Evolutionary conservation across 2,113 vertebrate genomes (phyloP).

Genomic region (Oryzias woworae): DNA sequence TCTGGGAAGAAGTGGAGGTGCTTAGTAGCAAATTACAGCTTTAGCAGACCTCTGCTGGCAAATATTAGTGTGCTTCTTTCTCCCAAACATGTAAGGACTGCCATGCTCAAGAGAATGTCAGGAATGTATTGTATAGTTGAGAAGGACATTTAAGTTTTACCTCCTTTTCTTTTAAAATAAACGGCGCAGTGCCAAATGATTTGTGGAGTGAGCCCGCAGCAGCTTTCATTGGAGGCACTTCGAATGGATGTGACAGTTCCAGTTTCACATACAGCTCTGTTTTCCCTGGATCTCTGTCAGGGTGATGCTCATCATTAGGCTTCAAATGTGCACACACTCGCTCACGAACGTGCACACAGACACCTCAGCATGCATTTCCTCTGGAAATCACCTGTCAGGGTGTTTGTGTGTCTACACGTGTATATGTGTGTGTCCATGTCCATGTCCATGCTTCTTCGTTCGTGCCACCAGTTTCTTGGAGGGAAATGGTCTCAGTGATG

Average conservation of each 20-base stretch:
- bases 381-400: slow-evolving; percentile 49
- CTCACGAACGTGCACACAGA: slow-evolving; percentile 19
- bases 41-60: slow-evolving; percentile 57
- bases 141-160: slow-evolving; percentile 47
- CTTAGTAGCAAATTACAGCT: slow-evolving; percentile 53
- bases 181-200: slow-evolving; percentile 57
- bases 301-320: slow-evolving; percentile 65
- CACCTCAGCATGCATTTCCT: slow-evolving; percentile 21
- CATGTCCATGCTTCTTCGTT: slow-evolving; percentile 51
- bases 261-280: slow-evolving; percentile 68
- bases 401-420: slow-evolving; percentile 23
- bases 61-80: slow-evolving; percentile 39
- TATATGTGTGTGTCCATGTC: slow-evolving; percentile 41
- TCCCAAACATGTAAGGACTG: slow-evolving; percentile 38
- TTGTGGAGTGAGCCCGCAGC: slow-evolving; percentile 48
- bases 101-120: slow-evolving; percentile 30
- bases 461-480: slow-evolving; percentile 68
- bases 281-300: slow-evolving; percentile 67
- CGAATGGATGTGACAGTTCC: slow-evolving; percentile 70
- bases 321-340: slow-evolving; percentile 40
- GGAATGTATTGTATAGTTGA: slow-evolving; percentile 38
- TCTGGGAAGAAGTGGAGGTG: slow-evolving; percentile 48
- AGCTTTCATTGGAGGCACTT: slow-evolving; percentile 55
- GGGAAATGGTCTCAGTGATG: slow-evolving; percentile 69
- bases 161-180: slow-evolving; percentile 50